phyloP scores from a whole-genome alignment of 1,140 invertebrate species.

The Cotesia vestalis region DNA sequence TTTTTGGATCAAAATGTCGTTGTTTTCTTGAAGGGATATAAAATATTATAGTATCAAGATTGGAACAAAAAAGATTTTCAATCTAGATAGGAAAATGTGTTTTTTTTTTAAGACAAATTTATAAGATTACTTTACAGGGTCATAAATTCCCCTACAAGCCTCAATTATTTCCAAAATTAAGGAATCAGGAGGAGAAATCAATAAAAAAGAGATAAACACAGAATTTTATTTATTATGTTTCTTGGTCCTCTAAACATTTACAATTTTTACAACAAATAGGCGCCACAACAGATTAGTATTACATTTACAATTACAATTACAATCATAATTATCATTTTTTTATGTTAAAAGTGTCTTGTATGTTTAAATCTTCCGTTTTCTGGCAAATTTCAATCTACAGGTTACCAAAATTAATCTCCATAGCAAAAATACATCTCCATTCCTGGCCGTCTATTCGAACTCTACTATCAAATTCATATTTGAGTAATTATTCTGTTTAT shows the following conservation, averaged over 20 bases:
- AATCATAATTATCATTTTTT: not conserved
- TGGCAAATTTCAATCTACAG: not conserved
- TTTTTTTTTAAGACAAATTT: too few species aligned
- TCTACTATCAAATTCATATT: not conserved
- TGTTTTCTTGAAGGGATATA: too few species aligned
- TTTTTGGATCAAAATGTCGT: too few species aligned
- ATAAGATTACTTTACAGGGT: too few species aligned
- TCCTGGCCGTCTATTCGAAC: not conserved
- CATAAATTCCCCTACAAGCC: too few species aligned
- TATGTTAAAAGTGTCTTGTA: not conserved
- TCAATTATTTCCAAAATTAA: too few species aligned
- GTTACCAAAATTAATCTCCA: not conserved
- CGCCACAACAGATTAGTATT: conserved; percentile 39
- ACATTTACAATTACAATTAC: conserved; percentile 26
- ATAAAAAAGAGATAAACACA: too few species aligned
- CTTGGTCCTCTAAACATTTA: conserved; percentile 61
- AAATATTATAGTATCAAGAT: too few species aligned
- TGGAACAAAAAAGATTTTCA: too few species aligned
- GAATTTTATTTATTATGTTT: conserved; percentile 47
- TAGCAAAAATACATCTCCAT: conserved; percentile 6
- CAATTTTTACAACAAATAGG: conserved; percentile 52
- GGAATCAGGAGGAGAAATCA: too few species aligned
- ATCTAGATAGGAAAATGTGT: too few species aligned
- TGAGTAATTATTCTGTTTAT: not conserved
- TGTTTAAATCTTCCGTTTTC: too few species aligned